Base-by-base conservation (phyloP, 2,888 invertebrate species). In the Dermolepida albohirtum region DNA sequence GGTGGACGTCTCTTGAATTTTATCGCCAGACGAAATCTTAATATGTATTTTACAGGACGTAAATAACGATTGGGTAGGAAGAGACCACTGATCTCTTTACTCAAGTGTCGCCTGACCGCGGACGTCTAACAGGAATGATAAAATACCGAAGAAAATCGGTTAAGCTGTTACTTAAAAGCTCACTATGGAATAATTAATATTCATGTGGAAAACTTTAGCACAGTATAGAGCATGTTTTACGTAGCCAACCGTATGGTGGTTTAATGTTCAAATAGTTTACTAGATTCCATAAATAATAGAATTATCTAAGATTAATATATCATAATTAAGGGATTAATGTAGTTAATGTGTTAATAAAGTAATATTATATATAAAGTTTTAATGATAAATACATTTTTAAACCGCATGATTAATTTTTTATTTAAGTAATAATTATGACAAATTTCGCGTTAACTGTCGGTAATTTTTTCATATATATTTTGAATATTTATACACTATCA, bases 11-110 rank as follows among this genome's bases (percentile, higher is more conserved):
- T 54, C 40, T 39, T 14, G 59, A 43, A 44, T 59, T 40, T 44
- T 59, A 59, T 59, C 59, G 29, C 22, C 44, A 59, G 44, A 44
- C 44, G 44, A 44, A 59, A 44, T 59, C 59, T 59, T 59, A 59
- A 59, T 59, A 59, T 44, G 59, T 59, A 29, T 44, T 44, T 59
- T 59, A 59, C 44, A 44, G 29, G 44, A 59, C 44, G 14, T 59
- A 59, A 59, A 59, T 44, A 44, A 44, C 44, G 29, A 44, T 44
- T 12, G 44, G 29, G 34, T 12, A 44, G 29, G 12, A 59, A 29
- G 29, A 44, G 41, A 44, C 59, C 59, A 29, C 44, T 44, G 44
- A 47, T 59, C 44, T 29, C 29, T 59, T 44, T 59, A 59, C 29
- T 14, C 27, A 43, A 22, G 14, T 44, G 27, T 27, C 27, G 27